These are phyloP conservation scores for Watsonalla binaria DNA, from an alignment of 2,888 invertebrate genomes.

Conservation along the genomic window DNA sequence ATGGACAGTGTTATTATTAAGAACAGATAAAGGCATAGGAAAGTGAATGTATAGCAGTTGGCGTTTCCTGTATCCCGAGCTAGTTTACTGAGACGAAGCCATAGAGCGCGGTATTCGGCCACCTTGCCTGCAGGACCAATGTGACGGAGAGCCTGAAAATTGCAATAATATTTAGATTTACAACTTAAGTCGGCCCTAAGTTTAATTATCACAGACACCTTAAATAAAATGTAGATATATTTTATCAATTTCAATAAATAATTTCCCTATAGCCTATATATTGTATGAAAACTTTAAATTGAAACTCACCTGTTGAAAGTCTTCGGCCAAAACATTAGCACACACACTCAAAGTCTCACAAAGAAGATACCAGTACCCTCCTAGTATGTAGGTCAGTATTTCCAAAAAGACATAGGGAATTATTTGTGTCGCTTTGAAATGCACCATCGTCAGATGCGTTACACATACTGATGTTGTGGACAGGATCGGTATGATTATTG, in stretches of 20 bases:
- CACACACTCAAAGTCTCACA: slow-evolving; percentile 82
- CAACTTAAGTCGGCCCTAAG: no score
- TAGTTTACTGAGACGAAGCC: slow-evolving; percentile 84
- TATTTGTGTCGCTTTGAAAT: slow-evolving; percentile 81
- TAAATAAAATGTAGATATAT: background rate
- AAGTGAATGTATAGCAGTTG: slow-evolving; percentile 83
- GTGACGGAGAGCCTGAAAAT: slow-evolving; percentile 79
- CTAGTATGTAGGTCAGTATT: slow-evolving; percentile 82
- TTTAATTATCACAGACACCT: no score
- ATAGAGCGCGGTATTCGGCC: slow-evolving; percentile 83
- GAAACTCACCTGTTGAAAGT: slow-evolving; percentile 79
- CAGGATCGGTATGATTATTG: slow-evolving; percentile 79
- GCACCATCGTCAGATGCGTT: slow-evolving; percentile 84
- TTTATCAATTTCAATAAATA: background rate
- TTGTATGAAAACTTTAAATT: no score
- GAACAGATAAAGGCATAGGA: slow-evolving; percentile 83
- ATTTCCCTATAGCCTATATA: no score
- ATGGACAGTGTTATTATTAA: slow-evolving; percentile 86
- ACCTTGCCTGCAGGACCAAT: slow-evolving; percentile 84
- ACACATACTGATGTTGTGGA: slow-evolving; percentile 82
- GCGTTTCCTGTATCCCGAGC: slow-evolving; percentile 83
- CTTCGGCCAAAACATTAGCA: slow-evolving; percentile 82
- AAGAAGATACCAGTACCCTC: slow-evolving; percentile 85
- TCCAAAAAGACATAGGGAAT: slow-evolving; percentile 85
- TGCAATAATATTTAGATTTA: background rate